These are phyloP conservation scores for Catocala nupta DNA, from an alignment of 2,888 invertebrate genomes.

Conservation along the genomic window DNA sequence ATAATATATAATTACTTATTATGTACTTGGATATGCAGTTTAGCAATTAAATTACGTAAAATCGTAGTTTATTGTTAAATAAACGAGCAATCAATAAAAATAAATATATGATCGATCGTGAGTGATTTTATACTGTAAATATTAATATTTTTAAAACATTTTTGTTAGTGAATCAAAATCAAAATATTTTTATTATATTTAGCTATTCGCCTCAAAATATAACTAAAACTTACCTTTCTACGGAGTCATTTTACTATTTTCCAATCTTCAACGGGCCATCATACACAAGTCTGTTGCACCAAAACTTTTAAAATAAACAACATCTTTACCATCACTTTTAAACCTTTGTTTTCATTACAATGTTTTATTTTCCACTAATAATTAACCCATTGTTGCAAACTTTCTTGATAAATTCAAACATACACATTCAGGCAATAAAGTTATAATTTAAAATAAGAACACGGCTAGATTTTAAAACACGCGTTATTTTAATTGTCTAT, in stretches of 20 bases:
- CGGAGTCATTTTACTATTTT: slow-evolving; percentile 13
- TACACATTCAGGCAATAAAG: slow-evolving; percentile 9
- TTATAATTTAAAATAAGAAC: slow-evolving; percentile 13
- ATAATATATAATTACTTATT: too few relatives aligned
- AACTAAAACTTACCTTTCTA: slow-evolving; percentile 40
- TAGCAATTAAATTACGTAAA: too few relatives aligned
- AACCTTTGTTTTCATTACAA: slow-evolving; percentile 11
- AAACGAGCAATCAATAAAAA: too few relatives aligned
- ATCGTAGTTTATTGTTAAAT: too few relatives aligned
- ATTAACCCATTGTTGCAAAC: slow-evolving; percentile 33
- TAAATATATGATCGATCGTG: too few relatives aligned
- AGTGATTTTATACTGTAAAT: too few relatives aligned
- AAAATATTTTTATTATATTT: too few relatives aligned
- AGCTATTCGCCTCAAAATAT: too few relatives aligned
- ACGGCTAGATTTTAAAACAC: slow-evolving; percentile 38
- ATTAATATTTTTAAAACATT: too few relatives aligned
- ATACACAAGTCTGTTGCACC: slow-evolving; percentile 43
- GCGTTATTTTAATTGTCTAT: slow-evolving; percentile 43
- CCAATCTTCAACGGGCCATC: slow-evolving; percentile 20
- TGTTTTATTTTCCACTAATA: slow-evolving; percentile 16
- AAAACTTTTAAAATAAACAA: slow-evolving; percentile 31
- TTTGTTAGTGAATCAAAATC: too few relatives aligned
- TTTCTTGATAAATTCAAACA: slow-evolving; percentile 9
- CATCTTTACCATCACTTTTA: slow-evolving; percentile 37
- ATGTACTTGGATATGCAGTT: too few relatives aligned